Base-by-base conservation (phyloP, 2,888 invertebrate genomes). In the Enoplolaimus lenunculus region DNA sequence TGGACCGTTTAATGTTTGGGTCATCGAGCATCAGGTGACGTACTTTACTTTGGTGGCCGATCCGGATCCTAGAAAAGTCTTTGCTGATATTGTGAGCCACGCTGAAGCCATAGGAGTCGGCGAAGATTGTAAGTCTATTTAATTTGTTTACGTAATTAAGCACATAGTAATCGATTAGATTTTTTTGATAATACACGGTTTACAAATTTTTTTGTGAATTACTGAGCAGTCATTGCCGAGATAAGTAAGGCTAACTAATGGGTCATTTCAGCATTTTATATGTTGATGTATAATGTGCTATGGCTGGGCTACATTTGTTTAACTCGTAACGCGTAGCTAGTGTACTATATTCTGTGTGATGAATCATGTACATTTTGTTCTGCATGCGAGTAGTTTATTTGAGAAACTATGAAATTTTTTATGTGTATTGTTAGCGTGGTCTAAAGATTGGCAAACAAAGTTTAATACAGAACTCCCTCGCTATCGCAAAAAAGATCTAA, bases 1-100 rank as follows among this genome's bases (percentile, higher is more conserved):
- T 67, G 75, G 76, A 1, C 77, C 77, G 7, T 74, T 71, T 68
- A 70, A 68, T n/a, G 77, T 77, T 21, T 78, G 75, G 73, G 72
- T 78, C 3, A 75, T 74, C 68, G 76, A 77, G 7, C 69, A 75
- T 29, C 34, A 62, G 16, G 71, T 77, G 3, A 67, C 72, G 1
- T 79, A 76, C 70, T 72, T 78, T 26, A 71, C 72, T 16, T 67
- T 79, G 45, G 75, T 73, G 30, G 70, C 74, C 67, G 69, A 73
- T 26, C 66, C 70, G 30, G 30, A 70, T n/a, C 26, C 30, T 2
- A 34, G 34, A 2, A 70, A 70, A 68, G 13, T 62, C 34, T 70
- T 62, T 30, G 26, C 26, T 7, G 66, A 68, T 33, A n/a, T 70
- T 26, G 7, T 28, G 2, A 7, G 3, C 7, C 34, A 45, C 13